Base-by-base conservation (phyloP, 2,797 vertebrate genomes). In the Brotula barbata region DNA sequence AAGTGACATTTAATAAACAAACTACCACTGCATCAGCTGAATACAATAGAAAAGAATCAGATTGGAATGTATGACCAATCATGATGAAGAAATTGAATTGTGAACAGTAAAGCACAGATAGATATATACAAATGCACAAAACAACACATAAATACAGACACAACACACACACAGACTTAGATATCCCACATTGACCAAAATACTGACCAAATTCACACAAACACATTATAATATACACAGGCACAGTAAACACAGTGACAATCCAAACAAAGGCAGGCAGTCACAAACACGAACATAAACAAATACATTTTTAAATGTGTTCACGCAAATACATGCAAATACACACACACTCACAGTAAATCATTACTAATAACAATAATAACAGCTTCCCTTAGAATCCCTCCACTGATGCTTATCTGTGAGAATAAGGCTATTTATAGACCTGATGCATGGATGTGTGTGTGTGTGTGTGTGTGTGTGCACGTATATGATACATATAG, bases 391-490 rank as follows among this genome's bases (percentile, higher is more conserved):
- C 53, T 56, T 41, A 51, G 60, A 81, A 85, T 81, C 61, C 78
- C 72, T 83, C 76, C 80, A 39, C 68, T 82, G 81, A 84, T 84
- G 50, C 48, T 14, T 78, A 80, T 87, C 85, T 74, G 43, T 68
- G 41, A 73, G 61, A 58, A 62, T 67, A 23, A 40, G 47, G 68
- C 58, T 84, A 80, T 78, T 75, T 77, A 79, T 82, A 82, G 74
- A 77, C 53, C n/a, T 21, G 72, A 68, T 82, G 44, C 49, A 16
- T 59, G 75, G 57, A 11, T 33, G 46, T 44, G 36, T 36, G 45
- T 75, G 47, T 71, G 58, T 58, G 45, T 77, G 58, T 69, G 46
- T 68, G 51, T 78, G 62, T 68, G 55, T 46, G 47, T 75, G 58
- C 25, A 33, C 6, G 31, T 33, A 7, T 33, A 33, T 33, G 5